Base-by-base conservation (phyloP, 92 coral and sea anemone species). In the Anthopleura xanthogrammica region DNA sequence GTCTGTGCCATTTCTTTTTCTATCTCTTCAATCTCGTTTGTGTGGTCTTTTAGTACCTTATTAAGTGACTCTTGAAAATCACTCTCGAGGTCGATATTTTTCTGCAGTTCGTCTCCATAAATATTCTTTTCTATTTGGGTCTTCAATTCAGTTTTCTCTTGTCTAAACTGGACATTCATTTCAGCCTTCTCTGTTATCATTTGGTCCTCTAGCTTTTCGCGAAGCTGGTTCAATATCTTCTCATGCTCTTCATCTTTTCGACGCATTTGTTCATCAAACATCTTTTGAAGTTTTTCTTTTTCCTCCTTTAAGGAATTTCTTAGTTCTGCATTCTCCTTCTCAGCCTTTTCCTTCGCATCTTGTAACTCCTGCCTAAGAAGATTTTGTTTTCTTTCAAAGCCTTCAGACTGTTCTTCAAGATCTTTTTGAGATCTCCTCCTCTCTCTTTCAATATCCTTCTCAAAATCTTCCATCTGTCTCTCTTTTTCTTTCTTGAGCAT, bases 21-120 rank as follows among this genome's bases (percentile, higher is more conserved):
- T 19, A 93, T 87, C 40, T 86, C 86, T 41, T 88, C 92, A 64
- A 93, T 90, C 76, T 90, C 90, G 16, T 79, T 78, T 24, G 91
- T 71, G 64, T 93, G 94, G 16, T 93, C 92, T 66, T 90, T 81
- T 24, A 86, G 77, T 55, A 86, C 91, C 22, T 86, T 84, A 17
- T 89, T 85, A 62, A 93, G 90, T n/a, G 90, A 75, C 80, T 88
- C 92, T 41, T 87, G 97, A 52, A 93, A 93, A 43, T 87, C 88
- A 39, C 72, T 88, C 78, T 93, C 97, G 36, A 90, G 83, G 52
- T 90, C 85, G 7, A 88, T 43, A 55, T 89, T 93, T 46, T 91
- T 88, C 72, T 86, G 88, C 23, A 88, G 79, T 16, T 92, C 87
- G 52, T 91, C 91, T 13, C 91, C 90, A n/a, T 85, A 87, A 52